phyloP scores from a whole-genome alignment of 2,888 invertebrate genomes.

The Ecliptopera silaceata region DNA sequence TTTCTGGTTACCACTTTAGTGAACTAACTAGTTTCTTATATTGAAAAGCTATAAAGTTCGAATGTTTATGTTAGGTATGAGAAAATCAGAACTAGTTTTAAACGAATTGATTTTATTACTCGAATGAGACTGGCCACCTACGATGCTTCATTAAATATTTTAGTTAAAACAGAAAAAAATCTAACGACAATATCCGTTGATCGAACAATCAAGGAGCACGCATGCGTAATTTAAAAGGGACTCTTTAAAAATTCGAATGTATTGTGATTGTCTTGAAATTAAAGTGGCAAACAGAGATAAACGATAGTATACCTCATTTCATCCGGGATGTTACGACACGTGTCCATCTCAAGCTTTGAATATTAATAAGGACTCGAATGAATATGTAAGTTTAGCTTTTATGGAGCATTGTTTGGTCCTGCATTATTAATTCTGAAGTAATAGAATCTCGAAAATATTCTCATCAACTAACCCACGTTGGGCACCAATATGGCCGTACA shows the following conservation, averaged over 20 bases:
- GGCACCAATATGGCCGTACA: no score
- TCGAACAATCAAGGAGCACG: conserved; percentile 36
- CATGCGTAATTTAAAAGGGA: conserved; percentile 35
- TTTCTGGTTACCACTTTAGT: background rate
- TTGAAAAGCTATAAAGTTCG: conserved; percentile 1
- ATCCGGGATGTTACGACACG: conserved; percentile 48
- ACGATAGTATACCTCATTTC: conserved; percentile 17
- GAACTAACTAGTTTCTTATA: conserved; percentile 1
- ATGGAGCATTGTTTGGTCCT: conserved; percentile 10
- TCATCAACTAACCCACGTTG: conserved; percentile 6
- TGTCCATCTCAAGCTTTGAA: conserved; percentile 55
- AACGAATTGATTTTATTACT: conserved; percentile 14
- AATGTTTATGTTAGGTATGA: conserved; percentile 1
- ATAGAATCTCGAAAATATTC: background rate
- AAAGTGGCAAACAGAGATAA: conserved; percentile 41
- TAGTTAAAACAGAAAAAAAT: conserved; percentile 34
- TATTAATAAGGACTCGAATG: conserved; percentile 50
- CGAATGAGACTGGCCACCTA: conserved; percentile 37
- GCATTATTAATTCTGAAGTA: background rate
- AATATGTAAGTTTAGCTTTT: conserved; percentile 19
- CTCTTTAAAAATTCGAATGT: conserved; percentile 1
- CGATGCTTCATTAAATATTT: conserved; percentile 26
- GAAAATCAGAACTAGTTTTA: conserved; percentile 18
- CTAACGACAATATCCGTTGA: conserved; percentile 38
- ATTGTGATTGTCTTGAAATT: conserved; percentile 44